Conservation (phyloP, 2,113 vertebrate species). For the Alosa alosa region DNA sequence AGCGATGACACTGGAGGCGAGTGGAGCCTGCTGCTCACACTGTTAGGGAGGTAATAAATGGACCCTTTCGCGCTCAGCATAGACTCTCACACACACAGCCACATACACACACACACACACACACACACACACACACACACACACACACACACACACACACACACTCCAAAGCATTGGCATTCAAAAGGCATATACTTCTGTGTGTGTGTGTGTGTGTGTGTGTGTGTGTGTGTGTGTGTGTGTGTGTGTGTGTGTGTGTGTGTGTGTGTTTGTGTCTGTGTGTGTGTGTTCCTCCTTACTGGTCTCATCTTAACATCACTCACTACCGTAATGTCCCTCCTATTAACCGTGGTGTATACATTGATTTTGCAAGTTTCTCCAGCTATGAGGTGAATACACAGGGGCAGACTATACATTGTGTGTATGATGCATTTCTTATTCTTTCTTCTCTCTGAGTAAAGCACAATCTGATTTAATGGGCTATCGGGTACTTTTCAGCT, state of each 20-base stretch:
- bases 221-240: constrained; percentile 13
- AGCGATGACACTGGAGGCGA: constrained; percentile 21
- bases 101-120: constrained; percentile 11
- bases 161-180: background rate
- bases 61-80: constrained; percentile 21
- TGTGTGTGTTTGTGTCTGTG: constrained; percentile 41
- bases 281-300: background rate
- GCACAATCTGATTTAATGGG: too few species aligned
- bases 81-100: background rate
- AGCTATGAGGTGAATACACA: too few species aligned
- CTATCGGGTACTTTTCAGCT: too few species aligned
- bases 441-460: too few species aligned
- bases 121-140: constrained; percentile 27
- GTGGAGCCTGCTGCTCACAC: constrained; percentile 2
- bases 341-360: too few species aligned
- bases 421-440: too few species aligned
- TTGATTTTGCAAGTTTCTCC: too few species aligned
- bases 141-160: too few species aligned
- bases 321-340: background rate
- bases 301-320: background rate
- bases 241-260: background rate
- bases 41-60: constrained; percentile 33
- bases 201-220: background rate
- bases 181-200: background rate
- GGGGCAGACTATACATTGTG: too few species aligned